A percentile compares a stretch with the other conserved stretches of the same genome.
Conservation (phyloP, 2,113 vertebrate genomes). For the Phoxinus phoxinus region DNA sequence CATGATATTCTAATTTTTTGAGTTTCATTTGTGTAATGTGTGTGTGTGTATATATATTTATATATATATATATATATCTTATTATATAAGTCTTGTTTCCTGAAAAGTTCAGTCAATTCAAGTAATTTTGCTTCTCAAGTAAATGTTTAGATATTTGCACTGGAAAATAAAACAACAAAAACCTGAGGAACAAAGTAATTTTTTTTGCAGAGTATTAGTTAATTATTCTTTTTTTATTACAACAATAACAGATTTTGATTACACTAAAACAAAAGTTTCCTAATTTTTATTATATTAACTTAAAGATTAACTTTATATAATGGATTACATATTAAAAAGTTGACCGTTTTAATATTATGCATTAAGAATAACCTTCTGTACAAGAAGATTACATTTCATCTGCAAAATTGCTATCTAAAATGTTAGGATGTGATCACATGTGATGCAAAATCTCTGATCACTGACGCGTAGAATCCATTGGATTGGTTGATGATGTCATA, state of each 20-base stretch:
- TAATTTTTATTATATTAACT: neutral
- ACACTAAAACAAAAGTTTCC: too few species aligned
- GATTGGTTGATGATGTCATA: conserved; percentile 89
- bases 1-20: too few species aligned
- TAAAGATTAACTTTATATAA: neutral
- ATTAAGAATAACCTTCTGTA: neutral
- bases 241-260: neutral
- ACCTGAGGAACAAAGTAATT: too few species aligned
- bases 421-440: neutral
- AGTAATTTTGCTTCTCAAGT: too few species aligned
- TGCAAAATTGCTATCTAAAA: neutral
- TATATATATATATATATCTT: too few species aligned
- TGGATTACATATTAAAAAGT: neutral
- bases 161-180: too few species aligned
- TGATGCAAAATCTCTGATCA: neutral
- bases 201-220: too few species aligned
- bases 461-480: conserved; percentile 92
- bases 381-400: neutral
- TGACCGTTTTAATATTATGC: neutral
- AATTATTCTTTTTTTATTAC: neutral
- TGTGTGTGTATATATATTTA: too few species aligned
- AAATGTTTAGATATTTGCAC: too few species aligned
- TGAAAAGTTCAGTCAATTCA: too few species aligned
- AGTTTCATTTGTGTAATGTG: too few species aligned
- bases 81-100: too few species aligned